Evolutionary conservation across 2,113 vertebrate genomes (phyloP), one percentile per base, ranked within the genome.

Genomic region (Indicator maculatus): DNA sequence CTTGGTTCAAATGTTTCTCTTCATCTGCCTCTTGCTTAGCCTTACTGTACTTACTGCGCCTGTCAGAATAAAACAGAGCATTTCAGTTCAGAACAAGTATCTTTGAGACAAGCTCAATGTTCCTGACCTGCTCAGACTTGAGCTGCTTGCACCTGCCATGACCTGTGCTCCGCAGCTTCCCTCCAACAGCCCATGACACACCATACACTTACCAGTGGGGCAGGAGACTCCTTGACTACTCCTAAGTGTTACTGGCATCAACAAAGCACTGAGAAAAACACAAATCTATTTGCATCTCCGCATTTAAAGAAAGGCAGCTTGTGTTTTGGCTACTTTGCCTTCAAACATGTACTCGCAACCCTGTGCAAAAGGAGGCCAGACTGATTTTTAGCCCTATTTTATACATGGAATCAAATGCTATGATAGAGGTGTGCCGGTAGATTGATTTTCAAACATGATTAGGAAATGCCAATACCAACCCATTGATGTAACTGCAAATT

Each of bases 21-120:
- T 99, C 99, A 64, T 99, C 99, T 9, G 99, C 98, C 96, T 99
- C 99, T 96, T 99, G 99, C 97, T 99, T 99, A 26, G 99, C 99
- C 81, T 99, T 99, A 96, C 99, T 99, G 98, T 99, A 99, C 79
- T 99, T 99, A 96, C 98, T 99, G 96, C 99, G 98, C 96, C 98
- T 99, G 98, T 79, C 95, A 82, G 86, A 90, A 96, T 76, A 96
- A 93, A 33, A 33, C 64, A 96, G 55, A 92, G 56, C 39, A 13
- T 30, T 71, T 52, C n/a, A 69, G 72, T 33, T 89, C 64, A 88
- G 41, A 74, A 27, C 5, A 20, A 93, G 31, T 77, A 45, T 5
- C 78, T 44, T 67, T 27, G 20, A 64, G 59, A 75, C 76, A 27
- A 94, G 69, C 67, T 81, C 33, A 7, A 19, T 11, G 7, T 2